phyloP scores from a whole-genome alignment of 1,140 invertebrate genomes.

The Panulirus ornatus region DNA sequence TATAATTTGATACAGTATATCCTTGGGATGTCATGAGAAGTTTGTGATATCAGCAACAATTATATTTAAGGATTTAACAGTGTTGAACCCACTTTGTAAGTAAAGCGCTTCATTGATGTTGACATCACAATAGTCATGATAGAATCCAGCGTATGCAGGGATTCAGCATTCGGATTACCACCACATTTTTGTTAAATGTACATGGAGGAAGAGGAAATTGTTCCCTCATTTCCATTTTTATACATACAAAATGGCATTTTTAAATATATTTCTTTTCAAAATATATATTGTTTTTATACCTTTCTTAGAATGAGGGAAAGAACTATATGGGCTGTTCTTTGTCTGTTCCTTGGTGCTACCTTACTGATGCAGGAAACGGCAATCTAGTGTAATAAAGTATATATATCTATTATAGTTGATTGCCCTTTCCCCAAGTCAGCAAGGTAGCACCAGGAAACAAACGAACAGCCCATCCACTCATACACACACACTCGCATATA shows the following conservation, averaged over 20 bases:
- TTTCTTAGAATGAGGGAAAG: background rate
- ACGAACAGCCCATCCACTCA: too few relatives aligned
- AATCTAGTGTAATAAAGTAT: too few relatives aligned
- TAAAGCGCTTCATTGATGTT: conserved; percentile 27
- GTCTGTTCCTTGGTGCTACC: background rate
- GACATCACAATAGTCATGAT: conserved; percentile 25
- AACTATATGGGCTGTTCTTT: background rate
- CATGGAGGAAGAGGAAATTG: conserved; percentile 28
- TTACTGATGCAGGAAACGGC: too few relatives aligned
- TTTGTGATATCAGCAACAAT: conserved; percentile 39
- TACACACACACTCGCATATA: background rate
- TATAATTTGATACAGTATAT: conserved; percentile 35
- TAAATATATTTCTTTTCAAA: conserved; percentile 65
- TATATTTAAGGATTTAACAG: background rate
- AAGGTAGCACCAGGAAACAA: background rate
- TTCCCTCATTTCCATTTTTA: conserved; percentile 70
- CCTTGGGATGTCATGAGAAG: conserved; percentile 8
- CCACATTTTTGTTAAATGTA: conserved; percentile 35
- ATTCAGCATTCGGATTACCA: conserved; percentile 47
- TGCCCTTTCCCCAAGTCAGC: background rate
- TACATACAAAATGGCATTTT: conserved; percentile 68
- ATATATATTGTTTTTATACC: conserved; percentile 29
- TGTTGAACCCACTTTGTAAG: background rate
- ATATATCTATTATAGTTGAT: too few relatives aligned
- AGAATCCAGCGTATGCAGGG: conserved; percentile 30